Base-by-base conservation (phyloP, 2,113 vertebrate genomes). In the Ariopsis seemanni region DNA sequence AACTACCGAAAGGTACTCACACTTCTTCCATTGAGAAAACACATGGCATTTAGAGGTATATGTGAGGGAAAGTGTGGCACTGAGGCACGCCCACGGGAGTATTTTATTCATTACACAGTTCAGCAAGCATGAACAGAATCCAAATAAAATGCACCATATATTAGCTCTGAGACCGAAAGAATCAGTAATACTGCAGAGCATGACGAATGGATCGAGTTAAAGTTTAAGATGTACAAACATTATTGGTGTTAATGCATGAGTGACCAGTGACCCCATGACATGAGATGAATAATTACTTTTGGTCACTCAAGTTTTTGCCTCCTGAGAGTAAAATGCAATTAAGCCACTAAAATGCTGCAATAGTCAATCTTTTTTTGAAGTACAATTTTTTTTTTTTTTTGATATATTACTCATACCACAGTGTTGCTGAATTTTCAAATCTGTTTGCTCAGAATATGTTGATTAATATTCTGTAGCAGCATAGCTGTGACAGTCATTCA, bases 71-170 rank as follows among this genome's bases (percentile, higher is more conserved):
- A 81, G 63, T n/a, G 57, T 20, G 27, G 63, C 52, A 57, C 50
- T 11, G 60, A 57, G 52, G 60, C 85, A 80, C 7, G n/a, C 78
- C 67, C 30, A 52, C 1, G 58, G 85, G 65, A 80, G 34, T 71
- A 69, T 42, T 82, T 82, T 60, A 87, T 71, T 86, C 65, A 86
- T 72, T 86, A 86, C 65, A 60, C 85, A 81, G 85, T 86, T 71
- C 79, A 87, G 57, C 79, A 60, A 87, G 79, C 63, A 72, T 50
- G 53, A 82, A 87, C 30, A 82, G 52, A 81, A 72, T 72, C 77
- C 79, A 82, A 60, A 82, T 48, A 72, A 79, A 63, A 72, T 71
- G 52, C 52, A 27, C 52, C 20, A 69, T 72, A 22, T 71, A 72
- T 67, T 82, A 71, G 52, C 77, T 82, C 34, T 82, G 65, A 72